A percentile compares a stretch with the other conserved stretches of the same genome.
Conservation (phyloP, 1,140 invertebrate genomes). For the Leptinotarsa lineolata region DNA sequence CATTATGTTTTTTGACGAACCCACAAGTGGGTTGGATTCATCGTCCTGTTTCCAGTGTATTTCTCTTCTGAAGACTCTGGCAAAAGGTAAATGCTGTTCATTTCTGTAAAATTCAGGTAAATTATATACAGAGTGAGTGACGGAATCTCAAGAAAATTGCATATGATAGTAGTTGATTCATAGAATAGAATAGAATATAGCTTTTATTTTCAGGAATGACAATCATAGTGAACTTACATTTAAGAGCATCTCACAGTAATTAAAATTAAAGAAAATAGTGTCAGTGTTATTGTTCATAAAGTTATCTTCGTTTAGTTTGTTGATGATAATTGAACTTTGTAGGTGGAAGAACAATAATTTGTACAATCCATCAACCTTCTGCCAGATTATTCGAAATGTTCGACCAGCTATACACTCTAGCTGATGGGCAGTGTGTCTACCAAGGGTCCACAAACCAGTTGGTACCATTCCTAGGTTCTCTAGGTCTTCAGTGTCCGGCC, state of each 20-base stretch:
- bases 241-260: too few species aligned
- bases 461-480: slow-evolving; percentile 83
- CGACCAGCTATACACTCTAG: slow-evolving; percentile 91
- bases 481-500: slow-evolving; percentile 85
- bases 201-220: too few species aligned
- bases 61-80: slow-evolving; percentile 82
- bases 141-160: too few species aligned
- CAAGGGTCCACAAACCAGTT: slow-evolving; percentile 83
- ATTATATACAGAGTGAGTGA: too few species aligned
- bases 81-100: slow-evolving; percentile 63
- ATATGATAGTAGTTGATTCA: too few species aligned
- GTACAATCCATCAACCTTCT: slow-evolving; percentile 97
- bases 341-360: slow-evolving; percentile 88
- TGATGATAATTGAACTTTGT: slow-evolving; percentile 7
- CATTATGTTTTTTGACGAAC: slow-evolving; percentile 98
- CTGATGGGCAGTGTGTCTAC: slow-evolving; percentile 93
- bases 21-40: slow-evolving; percentile 93
- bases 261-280: too few species aligned
- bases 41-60: slow-evolving; percentile 95
- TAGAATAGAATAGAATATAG: too few species aligned
- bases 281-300: background rate
- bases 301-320: background rate
- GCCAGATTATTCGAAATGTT: slow-evolving; percentile 97
- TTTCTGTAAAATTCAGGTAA: too few species aligned
- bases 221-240: too few species aligned